phyloP scores from a whole-genome alignment of 2,113 vertebrate genomes.

The Cardinalis cardinalis region DNA sequence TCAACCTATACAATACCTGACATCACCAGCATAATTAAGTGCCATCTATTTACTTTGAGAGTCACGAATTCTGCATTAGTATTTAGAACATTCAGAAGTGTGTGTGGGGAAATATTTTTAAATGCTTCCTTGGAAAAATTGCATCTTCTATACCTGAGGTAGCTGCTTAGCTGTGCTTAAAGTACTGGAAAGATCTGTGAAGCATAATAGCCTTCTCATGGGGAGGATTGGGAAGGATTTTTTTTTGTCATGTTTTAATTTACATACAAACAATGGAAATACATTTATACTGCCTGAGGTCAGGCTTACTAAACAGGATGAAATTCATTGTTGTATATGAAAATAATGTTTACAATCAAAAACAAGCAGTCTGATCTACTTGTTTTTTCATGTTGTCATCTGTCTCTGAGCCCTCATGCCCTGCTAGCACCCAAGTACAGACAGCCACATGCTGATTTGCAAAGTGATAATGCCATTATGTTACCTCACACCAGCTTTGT shows the following conservation, averaged over 20 bases:
- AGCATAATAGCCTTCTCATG: conserved; percentile 63
- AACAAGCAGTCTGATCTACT: conserved; percentile 40
- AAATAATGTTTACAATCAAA: conserved; percentile 57
- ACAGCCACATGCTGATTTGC: conserved; percentile 70
- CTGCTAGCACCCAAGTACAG: conserved; percentile 66
- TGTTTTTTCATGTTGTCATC: conserved; percentile 56
- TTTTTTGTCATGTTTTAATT: conserved; percentile 30
- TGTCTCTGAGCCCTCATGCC: conserved; percentile 50
- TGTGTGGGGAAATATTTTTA: conserved; percentile 31
- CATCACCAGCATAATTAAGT: conserved; percentile 77
- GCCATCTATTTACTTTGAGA: conserved; percentile 75
- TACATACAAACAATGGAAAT: conserved; percentile 56
- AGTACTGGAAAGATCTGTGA: conserved; percentile 59
- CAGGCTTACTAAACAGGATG: conserved; percentile 59
- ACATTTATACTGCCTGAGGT: conserved; percentile 4
- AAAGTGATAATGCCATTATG: conserved; percentile 67
- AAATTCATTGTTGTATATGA: conserved; percentile 42
- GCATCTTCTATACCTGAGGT: conserved; percentile 54
- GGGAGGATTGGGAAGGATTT: not conserved
- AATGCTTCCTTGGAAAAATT: conserved; percentile 31
- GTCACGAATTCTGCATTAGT: conserved; percentile 71
- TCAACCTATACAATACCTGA: conserved; percentile 85
- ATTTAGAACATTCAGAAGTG: conserved; percentile 69
- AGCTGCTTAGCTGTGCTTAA: conserved; percentile 71
- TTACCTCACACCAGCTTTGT: conserved; percentile 61